Base-by-base conservation (phyloP, 2,797 vertebrate genomes). In the Sebastes matsubarae region DNA sequence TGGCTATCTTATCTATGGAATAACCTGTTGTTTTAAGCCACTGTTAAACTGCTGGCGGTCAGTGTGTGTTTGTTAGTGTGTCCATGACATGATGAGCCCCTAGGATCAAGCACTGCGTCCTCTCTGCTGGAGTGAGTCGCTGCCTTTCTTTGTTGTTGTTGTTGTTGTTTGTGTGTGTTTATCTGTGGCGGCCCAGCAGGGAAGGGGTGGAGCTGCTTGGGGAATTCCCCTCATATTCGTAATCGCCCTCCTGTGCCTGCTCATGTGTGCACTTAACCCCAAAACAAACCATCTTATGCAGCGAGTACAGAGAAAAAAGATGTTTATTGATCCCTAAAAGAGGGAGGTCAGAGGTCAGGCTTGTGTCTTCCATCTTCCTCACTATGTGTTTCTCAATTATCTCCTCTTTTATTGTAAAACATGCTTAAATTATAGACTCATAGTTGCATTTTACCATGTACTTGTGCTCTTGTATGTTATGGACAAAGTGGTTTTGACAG, bases 191-290 rank as follows among this genome's bases (percentile, higher is more conserved):
- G 83, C 72, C 83, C 83, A 72, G 79, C 20, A 0, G 80, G 80
- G 73, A 79, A 61, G 77, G 55, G 87, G 88, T 78, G 84, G 85
- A 82, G 72, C 81, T 65, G 58, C n/a, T 36, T 8, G 63, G 79
- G 89, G 85, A 89, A 90, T 89, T 88, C 80, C 92, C 89, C 71
- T 87, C 68, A 66, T 75, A 77, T 81, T 90, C 20, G 13, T 85
- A 65, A 86, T 80, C 68, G 24, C 75, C 58, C 50, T 72, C 57
- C 82, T 66, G 78, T 65, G 86, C 70, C 69, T 74, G 74, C 78
- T 72, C n/a, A 5, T 71, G 65, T 75, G 80, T 68, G 55, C 57
- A 8, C 60, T 73, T 71, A 46, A 65, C 70, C 54, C 52, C 2
- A 58, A 75, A 87, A 81, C 32, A 32, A 65, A 54, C 30, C 52